Evolutionary conservation across 2,113 vertebrate species (phyloP).

Genomic region (Prunella himalayana): DNA sequence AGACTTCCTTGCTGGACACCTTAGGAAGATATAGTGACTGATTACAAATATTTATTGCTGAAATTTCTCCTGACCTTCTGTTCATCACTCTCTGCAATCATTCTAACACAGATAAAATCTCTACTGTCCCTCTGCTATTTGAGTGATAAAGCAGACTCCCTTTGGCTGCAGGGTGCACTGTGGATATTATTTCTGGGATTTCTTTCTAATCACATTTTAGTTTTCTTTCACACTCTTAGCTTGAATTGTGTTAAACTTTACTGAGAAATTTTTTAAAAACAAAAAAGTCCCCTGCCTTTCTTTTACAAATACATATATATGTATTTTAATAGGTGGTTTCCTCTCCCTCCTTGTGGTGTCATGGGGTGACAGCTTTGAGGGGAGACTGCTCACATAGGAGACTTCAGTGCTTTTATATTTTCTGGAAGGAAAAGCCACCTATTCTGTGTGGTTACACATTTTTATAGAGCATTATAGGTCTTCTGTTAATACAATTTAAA

Average conservation of each 20-base stretch:
- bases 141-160: not conserved
- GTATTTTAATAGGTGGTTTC: accelerated
- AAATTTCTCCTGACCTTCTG: not conserved
- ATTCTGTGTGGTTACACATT: not conserved
- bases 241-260: not conserved
- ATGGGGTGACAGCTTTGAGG: not conserved
- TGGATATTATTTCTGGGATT: not conserved
- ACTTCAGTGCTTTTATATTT: not conserved
- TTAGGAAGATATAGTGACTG: not conserved
- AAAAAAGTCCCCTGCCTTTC: not conserved
- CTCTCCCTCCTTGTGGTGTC: not conserved
- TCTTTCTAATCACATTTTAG: not conserved
- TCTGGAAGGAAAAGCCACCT: not conserved
- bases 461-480: not conserved
- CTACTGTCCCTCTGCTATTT: not conserved
- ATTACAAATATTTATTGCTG: not conserved
- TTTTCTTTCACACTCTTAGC: not conserved
- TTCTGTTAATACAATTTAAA: not conserved
- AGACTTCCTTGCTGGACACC: not conserved
- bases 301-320: not conserved
- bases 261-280: not conserved
- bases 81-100: not conserved
- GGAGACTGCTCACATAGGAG: not conserved
- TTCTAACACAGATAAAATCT: not conserved
- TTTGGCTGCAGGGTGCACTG: not conserved